Evolutionary conservation across 37 sponge, comb jelly and placozoan genomes (phyloP), one percentile per base, ranked within the genome.

Genomic region (Bolinopsis microptera): DNA sequence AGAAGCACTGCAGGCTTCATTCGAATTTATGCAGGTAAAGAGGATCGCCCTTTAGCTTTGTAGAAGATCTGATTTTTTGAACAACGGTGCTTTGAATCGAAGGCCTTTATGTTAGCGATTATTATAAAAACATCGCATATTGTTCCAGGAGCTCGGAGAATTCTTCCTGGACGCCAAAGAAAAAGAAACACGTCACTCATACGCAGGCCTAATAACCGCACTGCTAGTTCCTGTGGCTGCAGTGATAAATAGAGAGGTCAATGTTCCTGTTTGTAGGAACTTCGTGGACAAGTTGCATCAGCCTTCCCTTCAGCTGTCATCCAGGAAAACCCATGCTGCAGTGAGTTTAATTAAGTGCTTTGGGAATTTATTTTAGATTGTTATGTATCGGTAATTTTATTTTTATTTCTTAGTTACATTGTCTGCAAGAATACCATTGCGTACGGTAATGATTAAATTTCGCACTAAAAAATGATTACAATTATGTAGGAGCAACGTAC

Each of bases 1-100:
- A 32, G 99, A 99, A 93, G 97, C 96, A 67, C 94, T 99, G 68
- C 97, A 99, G 86, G 96, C 82, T 38, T 97, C 97, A 94, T 97
- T 99, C 69, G 72, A 70, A 26, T 99, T 99, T 83, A 95, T 99
- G 38, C 97, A 99, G 94, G 97, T 97, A 0, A 26, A n/a, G n/a
- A n/a, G n/a, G n/a, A n/a, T n/a, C n/a, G n/a, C n/a, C n/a, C n/a
- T n/a, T n/a, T n/a, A n/a, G n/a, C n/a, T n/a, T n/a, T n/a, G 94
- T 48, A 0, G 23, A 69, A 68, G 18, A 35, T 36, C 41, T 28
- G 27, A 18, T 33, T 93, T 48, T 25, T 92, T 9, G 5, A 69
- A 26, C 26, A 68, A 8, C 69, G 36, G 27, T 26, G 69, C 69
- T 69, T n/a, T n/a, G 68, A 67, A 13, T 67, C 68, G 68, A 67